Evolutionary conservation across 1,140 invertebrate species (phyloP), one percentile per base, ranked within the genome.

Genomic region (Drosophila micromelanica): DNA sequence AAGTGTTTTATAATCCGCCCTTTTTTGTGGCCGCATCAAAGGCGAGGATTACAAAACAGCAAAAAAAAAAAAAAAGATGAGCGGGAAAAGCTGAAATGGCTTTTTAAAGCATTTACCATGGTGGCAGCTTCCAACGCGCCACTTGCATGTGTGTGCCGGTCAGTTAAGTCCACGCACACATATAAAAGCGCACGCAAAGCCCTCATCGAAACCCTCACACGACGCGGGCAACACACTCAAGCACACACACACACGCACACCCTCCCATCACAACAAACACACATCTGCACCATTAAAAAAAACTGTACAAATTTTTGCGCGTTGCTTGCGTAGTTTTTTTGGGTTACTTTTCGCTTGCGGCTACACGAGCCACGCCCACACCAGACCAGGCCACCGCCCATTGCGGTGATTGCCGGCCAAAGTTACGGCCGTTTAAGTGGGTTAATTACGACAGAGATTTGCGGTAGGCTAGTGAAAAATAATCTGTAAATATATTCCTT

Each of bases 1-100:
- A 89, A 89, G 84, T 89, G 84, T 90, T 89, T 89, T 89, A 90
- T 89, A 89, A 89, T 89, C 80, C 85, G 59, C 46, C 79, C 57
- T 56, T 75, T 40, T 64, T 78, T 80, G 81, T 80, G 81, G 77
- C 56, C 67, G 43, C 65, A 81, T 87, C 76, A 81, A 86, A 62
- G 81, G 61, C 37, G 59, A 11, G 23, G 20, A 73, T 51, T 23
- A 27, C 75, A 61, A 63, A 63, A 74, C 30, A 32, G 5, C n/a
- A n/a, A n/a, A n/a, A n/a, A 63, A 57, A 72, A 65, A 70, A 49
- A 35, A 45, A 42, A 1, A 51, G 67, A 59, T 30, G 49, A 57
- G 54, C 15, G 37, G 45, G 40, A 76, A 78, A 63, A 67, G 62
- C 76, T 72, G 57, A 89, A 87, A 89, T 87, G 82, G 76, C 82